Conservation (phyloP, 2,888 invertebrate species). For the Homarus gammarus region DNA sequence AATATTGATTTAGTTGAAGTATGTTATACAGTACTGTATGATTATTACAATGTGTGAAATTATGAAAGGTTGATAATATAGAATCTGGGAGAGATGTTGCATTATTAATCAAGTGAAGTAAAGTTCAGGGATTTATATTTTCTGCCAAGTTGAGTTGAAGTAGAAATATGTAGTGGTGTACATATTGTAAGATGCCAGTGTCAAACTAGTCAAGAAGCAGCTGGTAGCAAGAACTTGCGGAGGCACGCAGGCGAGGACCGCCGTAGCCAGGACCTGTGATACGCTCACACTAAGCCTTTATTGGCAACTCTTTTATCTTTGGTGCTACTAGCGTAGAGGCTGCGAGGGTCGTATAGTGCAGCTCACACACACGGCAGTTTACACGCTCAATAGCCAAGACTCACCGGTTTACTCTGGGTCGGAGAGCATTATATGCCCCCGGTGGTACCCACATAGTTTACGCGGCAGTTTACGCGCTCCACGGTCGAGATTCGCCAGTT, state of each 20-base stretch:
- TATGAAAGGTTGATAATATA: no score
- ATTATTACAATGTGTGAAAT: no score
- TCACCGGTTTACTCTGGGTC: no score
- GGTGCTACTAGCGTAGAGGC: constrained; percentile 69
- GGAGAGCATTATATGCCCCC: neutral
- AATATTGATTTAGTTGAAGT: no score
- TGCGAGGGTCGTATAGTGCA: constrained; percentile 52
- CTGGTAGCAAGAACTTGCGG: constrained; percentile 8
- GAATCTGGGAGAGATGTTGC: no score
- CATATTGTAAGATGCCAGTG: constrained; percentile 12
- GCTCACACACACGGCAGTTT: constrained; percentile 19
- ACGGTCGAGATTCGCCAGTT: no score
- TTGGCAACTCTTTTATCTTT: constrained; percentile 65
- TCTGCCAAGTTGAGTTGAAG: neutral
- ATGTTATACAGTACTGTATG: no score
- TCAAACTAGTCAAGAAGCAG: constrained; percentile 54
- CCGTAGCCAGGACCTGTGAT: constrained; percentile 51
- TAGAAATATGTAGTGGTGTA: constrained; percentile 3
- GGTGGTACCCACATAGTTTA: no score
- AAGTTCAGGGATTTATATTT: neutral
- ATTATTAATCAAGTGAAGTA: no score
- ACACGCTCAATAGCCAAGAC: neutral
- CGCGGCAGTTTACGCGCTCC: no score
- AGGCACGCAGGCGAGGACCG: constrained; percentile 21
- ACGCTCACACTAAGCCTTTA: constrained; percentile 57